Evolutionary conservation across 2,797 vertebrate genomes (phyloP).

Genomic region (Hydrophis major): DNA sequence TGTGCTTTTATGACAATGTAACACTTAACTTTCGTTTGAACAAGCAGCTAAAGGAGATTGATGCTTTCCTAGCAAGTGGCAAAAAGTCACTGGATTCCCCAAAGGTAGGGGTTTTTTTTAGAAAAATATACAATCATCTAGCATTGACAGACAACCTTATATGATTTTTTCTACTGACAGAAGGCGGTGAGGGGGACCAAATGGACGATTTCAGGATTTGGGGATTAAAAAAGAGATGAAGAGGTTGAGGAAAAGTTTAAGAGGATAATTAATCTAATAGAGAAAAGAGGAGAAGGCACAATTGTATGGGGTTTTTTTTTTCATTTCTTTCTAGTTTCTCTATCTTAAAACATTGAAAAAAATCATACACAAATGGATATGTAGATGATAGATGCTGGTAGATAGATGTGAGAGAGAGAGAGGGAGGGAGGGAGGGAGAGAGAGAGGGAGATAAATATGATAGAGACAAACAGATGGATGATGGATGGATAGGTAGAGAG

Average conservation of each 20-base stretch:
- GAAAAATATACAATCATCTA: background rate
- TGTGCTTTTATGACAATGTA: background rate
- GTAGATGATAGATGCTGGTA: too few species aligned
- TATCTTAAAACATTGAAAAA: too few species aligned
- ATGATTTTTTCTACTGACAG: background rate
- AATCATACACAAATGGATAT: too few species aligned
- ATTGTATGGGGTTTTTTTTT: background rate
- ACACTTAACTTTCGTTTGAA: conserved; percentile 11
- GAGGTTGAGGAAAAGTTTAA: background rate
- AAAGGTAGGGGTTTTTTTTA: background rate
- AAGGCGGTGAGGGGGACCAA: background rate
- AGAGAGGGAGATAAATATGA: too few species aligned
- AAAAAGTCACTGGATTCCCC: background rate
- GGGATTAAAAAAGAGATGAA: background rate
- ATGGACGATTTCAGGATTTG: background rate
- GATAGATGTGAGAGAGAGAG: too few species aligned
- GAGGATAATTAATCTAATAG: background rate
- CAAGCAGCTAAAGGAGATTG: background rate
- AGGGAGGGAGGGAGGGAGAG: too few species aligned
- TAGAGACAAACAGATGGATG: too few species aligned
- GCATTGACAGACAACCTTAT: background rate
- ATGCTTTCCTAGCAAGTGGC: background rate
- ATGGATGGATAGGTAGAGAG: too few species aligned
- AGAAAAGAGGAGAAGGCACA: background rate
- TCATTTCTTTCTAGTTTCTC: background rate